Conservation (phyloP, 2,888 invertebrate species). For the Lepas anatifera region DNA sequence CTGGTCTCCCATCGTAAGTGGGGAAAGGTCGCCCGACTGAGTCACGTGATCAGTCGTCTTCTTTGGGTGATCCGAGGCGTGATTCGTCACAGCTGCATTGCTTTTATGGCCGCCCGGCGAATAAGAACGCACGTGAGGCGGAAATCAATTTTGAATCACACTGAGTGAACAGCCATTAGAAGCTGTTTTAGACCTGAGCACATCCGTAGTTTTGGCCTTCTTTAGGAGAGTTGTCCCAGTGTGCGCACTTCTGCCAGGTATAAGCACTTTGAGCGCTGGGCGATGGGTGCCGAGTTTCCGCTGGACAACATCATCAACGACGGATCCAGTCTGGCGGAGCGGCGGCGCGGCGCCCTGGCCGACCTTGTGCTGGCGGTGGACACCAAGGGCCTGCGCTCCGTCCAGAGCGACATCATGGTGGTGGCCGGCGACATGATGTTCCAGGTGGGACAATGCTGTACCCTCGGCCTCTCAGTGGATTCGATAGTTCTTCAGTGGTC, state of each 20-base stretch:
- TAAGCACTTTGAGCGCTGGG: slow-evolving; percentile 28
- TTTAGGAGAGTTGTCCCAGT: not conserved
- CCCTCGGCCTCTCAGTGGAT: too few relatives aligned
- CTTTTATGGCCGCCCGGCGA: not conserved
- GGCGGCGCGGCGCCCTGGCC: slow-evolving; percentile 23
- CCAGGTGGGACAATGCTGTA: slow-evolving; percentile 21
- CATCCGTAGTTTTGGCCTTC: too few relatives aligned
- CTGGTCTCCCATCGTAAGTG: too few relatives aligned
- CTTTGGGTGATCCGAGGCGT: too few relatives aligned
- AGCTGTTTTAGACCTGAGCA: too few relatives aligned
- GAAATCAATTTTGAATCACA: not conserved
- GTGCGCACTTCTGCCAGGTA: slow-evolving; percentile 14
- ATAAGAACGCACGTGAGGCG: not conserved
- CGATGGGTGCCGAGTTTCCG: slow-evolving; percentile 26
- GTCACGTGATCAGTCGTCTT: too few relatives aligned
- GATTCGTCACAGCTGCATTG: not conserved
- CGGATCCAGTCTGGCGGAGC: slow-evolving; percentile 24
- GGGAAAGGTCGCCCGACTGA: too few relatives aligned
- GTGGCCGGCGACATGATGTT: slow-evolving; percentile 26
- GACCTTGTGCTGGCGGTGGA: slow-evolving; percentile 25
- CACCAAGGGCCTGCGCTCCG: slow-evolving; percentile 22
- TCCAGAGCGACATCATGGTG: slow-evolving; percentile 22
- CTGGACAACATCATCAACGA: slow-evolving; percentile 26
- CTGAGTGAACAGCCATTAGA: too few relatives aligned
- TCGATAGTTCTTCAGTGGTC: too few relatives aligned